A percentile compares a stretch with the other conserved stretches of the same genome.
Conservation (phyloP, 2,888 invertebrate genomes). For the Aleiodes leptofemur region DNA sequence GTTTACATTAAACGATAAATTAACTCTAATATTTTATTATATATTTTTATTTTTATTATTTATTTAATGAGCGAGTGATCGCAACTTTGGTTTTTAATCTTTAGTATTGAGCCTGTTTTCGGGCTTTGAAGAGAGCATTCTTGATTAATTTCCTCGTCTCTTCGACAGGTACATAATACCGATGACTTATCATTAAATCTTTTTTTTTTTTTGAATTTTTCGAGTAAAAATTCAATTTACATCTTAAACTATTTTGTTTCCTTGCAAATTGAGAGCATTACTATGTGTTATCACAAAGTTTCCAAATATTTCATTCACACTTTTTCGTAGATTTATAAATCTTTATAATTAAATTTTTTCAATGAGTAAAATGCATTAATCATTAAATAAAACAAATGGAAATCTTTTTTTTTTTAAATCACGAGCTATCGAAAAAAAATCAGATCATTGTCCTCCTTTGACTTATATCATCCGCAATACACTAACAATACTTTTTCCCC, state of each 20-base stretch:
- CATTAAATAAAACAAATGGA: too few species aligned
- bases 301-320: neutral
- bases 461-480: too few species aligned
- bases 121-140: neutral
- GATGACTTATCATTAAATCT: neutral
- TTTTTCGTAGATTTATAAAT: neutral
- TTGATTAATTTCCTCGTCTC: neutral
- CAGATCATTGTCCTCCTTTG: too few species aligned
- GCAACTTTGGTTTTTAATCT: neutral
- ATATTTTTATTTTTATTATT: too few species aligned
- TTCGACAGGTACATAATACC: conserved; percentile 11
- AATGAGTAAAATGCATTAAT: too few species aligned
- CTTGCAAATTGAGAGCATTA: neutral
- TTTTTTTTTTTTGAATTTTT: neutral
- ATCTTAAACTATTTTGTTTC: neutral
- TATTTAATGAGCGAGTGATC: too few species aligned
- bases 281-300: conserved; percentile 15
- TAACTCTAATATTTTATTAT: too few species aligned
- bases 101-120: neutral
- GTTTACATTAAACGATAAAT: too few species aligned
- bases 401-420: too few species aligned
- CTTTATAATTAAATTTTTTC: neutral
- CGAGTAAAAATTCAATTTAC: neutral
- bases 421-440: too few species aligned
- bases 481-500: too few species aligned